Conservation (phyloP, 2,797 vertebrate genomes). For the Tauraco hartlaubi region DNA sequence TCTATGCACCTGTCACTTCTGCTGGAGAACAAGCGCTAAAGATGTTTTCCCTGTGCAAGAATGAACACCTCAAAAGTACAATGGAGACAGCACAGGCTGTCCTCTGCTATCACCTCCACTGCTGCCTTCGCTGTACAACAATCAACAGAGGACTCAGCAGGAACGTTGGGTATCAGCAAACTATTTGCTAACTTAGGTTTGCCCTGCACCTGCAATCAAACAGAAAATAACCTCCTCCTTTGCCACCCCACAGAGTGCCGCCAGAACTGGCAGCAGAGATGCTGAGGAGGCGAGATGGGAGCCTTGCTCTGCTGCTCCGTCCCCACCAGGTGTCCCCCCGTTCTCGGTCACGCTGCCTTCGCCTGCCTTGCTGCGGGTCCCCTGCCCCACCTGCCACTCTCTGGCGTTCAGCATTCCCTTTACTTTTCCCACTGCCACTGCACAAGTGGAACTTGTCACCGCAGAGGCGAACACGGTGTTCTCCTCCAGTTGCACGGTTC, state of each 20-base stretch:
- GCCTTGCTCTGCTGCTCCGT: constrained; percentile 30
- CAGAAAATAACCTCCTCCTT: accelerated
- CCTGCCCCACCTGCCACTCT: neutral
- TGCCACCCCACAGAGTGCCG: accelerated
- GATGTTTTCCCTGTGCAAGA: neutral
- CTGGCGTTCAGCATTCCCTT: neutral
- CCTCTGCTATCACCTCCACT: neutral
- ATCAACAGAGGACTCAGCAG: neutral
- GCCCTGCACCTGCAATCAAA: neutral
- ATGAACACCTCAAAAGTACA: neutral
- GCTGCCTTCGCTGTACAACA: neutral
- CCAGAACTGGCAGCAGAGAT: neutral
- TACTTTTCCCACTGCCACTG: accelerated
- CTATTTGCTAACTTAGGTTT: neutral
- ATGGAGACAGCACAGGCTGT: neutral
- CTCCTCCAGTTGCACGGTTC: neutral
- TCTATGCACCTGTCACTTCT: neutral
- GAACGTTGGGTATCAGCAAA: neutral
- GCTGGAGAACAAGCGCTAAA: neutral
- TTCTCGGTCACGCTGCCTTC: neutral
- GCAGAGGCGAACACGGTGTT: neutral
- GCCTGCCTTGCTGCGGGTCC: neutral
- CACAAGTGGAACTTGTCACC: neutral
- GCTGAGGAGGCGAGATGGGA: neutral
- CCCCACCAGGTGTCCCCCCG: constrained; percentile 42